Evolutionary conservation across 2,888 invertebrate genomes (phyloP), one percentile per base, ranked within the genome.

Genomic region (Agrotis segetum): DNA sequence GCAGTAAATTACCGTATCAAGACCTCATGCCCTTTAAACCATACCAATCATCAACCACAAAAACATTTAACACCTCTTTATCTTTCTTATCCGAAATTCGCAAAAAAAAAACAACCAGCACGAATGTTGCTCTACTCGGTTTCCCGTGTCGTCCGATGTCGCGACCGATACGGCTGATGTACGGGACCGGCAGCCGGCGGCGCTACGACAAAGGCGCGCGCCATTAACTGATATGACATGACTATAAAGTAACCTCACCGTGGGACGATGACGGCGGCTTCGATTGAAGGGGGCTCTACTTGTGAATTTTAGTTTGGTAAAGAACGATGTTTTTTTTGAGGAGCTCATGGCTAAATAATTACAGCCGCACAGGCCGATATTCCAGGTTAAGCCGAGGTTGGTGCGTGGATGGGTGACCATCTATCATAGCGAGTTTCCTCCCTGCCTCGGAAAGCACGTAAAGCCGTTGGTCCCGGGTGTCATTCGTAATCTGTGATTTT

Each of bases 141-240:
- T 81, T 85, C 52, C 81, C 83, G 81, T 85, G 82, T 82, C 77
- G 84, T 74, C 64, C 71, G 90, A 90, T 91, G 92, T 92, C 91
- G 89, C 88, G 85, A 79, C 87, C 87, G 90, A 85, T 84, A 85
- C 79, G 81, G 82, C 83, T 87, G 89, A 89, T 88, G 85, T 84
- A 88, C 85, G 84, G 87, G 82, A 71, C 73, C 86, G 82, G 89
- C 88, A 87, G 91, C 87, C 89, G 83, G 87, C 88, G 90, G 87
- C 88, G 89, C 87, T 74, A 83, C 85, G 85, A 93, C 94, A 95
- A 94, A 95, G 94, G 87, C 90, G 88, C 90, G 86, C 87, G 90
- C 95, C 95, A 95, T 95, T 94, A 94, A 92, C 92, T 90, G 93
- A 91, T 93, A 94, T 91, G 93, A 96, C 95, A 95, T 86, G 93